Percentiles rank a stretch among this genome's conserved stretches.
phyloP scores from a whole-genome alignment of 2,888 invertebrate genomes.

The Cheilosia variabilis region DNA sequence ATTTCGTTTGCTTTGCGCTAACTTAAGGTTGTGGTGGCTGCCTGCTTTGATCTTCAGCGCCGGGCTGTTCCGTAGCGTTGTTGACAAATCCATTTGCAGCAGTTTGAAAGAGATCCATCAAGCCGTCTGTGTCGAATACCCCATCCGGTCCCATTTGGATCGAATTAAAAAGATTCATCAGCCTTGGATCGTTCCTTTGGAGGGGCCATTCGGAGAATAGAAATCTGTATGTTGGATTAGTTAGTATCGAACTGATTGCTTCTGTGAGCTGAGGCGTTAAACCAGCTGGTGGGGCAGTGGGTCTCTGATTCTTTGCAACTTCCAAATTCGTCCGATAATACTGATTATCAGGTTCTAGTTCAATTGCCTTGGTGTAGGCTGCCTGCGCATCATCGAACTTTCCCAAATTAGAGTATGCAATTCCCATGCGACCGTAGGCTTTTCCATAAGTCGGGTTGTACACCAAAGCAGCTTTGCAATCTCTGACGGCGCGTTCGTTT shows the following conservation, averaged over 20 bases:
- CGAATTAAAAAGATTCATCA: conserved; percentile 49
- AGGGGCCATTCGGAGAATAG: conserved; percentile 27
- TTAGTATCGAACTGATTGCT: conserved; percentile 79
- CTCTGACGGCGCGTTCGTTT: conserved; percentile 92
- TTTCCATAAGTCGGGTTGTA: conserved; percentile 97
- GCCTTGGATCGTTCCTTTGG: conserved; percentile 49
- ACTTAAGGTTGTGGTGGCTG: conserved; percentile 77
- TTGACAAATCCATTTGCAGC: conserved; percentile 79
- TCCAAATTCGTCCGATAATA: conserved; percentile 94
- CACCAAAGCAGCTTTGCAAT: conserved; percentile 94
- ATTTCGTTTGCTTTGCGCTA: not conserved
- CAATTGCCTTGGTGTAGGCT: conserved; percentile 94
- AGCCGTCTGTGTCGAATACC: conserved; percentile 77
- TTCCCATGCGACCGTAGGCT: conserved; percentile 94
- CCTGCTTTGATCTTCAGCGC: conserved; percentile 66
- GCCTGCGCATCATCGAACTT: conserved; percentile 92
- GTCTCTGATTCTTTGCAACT: conserved; percentile 86
- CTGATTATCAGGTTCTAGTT: conserved; percentile 96
- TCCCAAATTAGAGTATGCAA: conserved; percentile 93
- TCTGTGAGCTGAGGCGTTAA: conserved; percentile 78
- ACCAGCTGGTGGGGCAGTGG: not conserved
- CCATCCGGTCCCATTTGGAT: conserved; percentile 20
- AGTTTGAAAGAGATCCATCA: conserved; percentile 80
- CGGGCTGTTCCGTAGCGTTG: conserved; percentile 69
- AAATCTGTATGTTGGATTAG: conserved; percentile 78